A percentile compares a stretch with the other conserved stretches of the same genome.
phyloP scores from a whole-genome alignment of 2,888 invertebrate species.

The Agrotis puta region DNA sequence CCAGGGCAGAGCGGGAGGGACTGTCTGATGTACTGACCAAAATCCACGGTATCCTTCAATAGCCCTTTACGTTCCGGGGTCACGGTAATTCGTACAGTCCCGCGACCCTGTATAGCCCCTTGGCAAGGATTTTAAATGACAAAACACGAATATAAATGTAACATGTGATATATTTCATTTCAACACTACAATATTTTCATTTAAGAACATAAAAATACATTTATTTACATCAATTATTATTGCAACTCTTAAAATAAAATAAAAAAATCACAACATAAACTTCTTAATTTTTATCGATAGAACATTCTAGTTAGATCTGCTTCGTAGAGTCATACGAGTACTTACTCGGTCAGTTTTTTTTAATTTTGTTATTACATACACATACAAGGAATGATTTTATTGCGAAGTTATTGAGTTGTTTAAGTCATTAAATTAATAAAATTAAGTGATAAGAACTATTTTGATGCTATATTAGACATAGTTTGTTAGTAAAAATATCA shows the following conservation, averaged over 20 bases:
- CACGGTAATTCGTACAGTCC: too few species aligned
- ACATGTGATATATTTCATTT: constrained; percentile 87
- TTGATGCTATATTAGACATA: not conserved
- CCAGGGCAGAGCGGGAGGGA: too few species aligned
- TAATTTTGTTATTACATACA: constrained; percentile 32
- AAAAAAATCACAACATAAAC: constrained; percentile 80
- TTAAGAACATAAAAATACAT: constrained; percentile 77
- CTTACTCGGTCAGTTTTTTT: constrained; percentile 12
- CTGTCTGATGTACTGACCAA: too few species aligned
- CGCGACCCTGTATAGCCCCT: not conserved
- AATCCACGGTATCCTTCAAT: too few species aligned
- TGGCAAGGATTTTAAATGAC: not conserved
- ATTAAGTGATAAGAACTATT: constrained; percentile 3
- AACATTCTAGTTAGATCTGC: constrained; percentile 62
- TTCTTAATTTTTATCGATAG: constrained; percentile 49
- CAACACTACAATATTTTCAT: constrained; percentile 82
- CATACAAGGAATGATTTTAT: constrained; percentile 49
- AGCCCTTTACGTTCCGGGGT: too few species aligned
- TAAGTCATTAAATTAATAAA: not conserved
- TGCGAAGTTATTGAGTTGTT: constrained; percentile 11
- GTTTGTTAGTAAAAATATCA: constrained; percentile 17
- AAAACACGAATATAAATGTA: constrained; percentile 69
- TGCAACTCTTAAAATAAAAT: constrained; percentile 77
- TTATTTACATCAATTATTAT: constrained; percentile 82
- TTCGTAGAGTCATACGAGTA: constrained; percentile 39